Percentiles rank a stretch among this genome's conserved stretches.
phyloP scores from a whole-genome alignment of 2,113 vertebrate species.

The Kobus ellipsiprymnus region DNA sequence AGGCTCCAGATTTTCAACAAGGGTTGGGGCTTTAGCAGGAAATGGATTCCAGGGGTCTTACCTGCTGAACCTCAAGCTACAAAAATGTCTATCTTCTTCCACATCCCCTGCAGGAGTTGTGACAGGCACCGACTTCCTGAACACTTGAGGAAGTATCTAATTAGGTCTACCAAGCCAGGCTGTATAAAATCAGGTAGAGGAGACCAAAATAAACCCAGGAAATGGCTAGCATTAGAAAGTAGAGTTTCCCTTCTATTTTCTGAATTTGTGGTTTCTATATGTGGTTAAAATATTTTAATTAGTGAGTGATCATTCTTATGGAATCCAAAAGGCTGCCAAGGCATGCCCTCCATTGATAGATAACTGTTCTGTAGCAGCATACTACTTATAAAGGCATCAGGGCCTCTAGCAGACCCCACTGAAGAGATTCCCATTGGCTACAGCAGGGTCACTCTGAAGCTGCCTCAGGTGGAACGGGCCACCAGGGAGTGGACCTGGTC shows the following conservation, averaged over 20 bases:
- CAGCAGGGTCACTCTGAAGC: background rate
- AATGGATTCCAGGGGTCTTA: background rate
- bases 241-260: slow-evolving; percentile 53
- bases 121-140: background rate
- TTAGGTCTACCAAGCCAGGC: slow-evolving; percentile 21
- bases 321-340: slow-evolving; percentile 48
- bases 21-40: background rate
- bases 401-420: background rate
- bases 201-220: slow-evolving; percentile 69
- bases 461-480: background rate
- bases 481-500: no score
- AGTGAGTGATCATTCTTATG: slow-evolving; percentile 73
- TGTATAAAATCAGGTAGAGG: slow-evolving; percentile 39
- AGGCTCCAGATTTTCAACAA: background rate
- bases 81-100: background rate
- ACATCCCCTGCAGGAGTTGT: background rate
- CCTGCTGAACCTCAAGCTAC: background rate
- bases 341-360: slow-evolving; percentile 54
- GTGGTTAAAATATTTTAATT: slow-evolving; percentile 74
- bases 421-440: slow-evolving; percentile 12
- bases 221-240: slow-evolving; percentile 73
- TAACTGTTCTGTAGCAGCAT: slow-evolving; percentile 16
- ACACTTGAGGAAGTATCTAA: slow-evolving; percentile 59
- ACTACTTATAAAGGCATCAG: background rate
- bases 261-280: slow-evolving; percentile 32